These are phyloP conservation scores for Rhaphigaster nebulosa DNA, from an alignment of 2,888 invertebrate species.

Conservation along the genomic window DNA sequence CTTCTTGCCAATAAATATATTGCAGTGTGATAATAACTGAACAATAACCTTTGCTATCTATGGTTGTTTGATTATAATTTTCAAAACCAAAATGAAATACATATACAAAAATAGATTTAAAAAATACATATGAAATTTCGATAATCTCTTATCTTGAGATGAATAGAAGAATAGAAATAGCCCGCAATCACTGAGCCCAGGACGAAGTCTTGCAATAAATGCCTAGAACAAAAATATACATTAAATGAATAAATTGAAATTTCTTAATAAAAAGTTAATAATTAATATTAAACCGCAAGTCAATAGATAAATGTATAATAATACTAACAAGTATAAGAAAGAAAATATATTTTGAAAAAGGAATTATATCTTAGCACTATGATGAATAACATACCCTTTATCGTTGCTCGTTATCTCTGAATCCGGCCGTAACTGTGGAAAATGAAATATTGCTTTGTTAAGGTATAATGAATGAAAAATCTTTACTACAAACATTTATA, in stretches of 20 bases:
- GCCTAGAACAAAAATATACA: neutral
- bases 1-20: neutral
- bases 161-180: neutral
- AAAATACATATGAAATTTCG: slow-evolving; percentile 39
- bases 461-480: neutral
- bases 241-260: neutral
- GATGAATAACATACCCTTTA: neutral
- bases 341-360: neutral
- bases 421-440: neutral
- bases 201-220: slow-evolving; percentile 24
- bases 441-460: neutral
- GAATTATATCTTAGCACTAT: neutral
- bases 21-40: neutral
- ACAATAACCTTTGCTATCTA: neutral
- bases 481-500: neutral
- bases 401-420: neutral
- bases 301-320: neutral
- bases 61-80: neutral
- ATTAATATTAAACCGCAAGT: neutral
- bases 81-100: neutral
- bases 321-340: neutral
- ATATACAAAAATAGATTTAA: slow-evolving; percentile 25
- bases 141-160: neutral
- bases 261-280: neutral
- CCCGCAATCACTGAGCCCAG: neutral